Base-by-base conservation (phyloP, 1,140 invertebrate genomes). In the Bactericera cockerelli region DNA sequence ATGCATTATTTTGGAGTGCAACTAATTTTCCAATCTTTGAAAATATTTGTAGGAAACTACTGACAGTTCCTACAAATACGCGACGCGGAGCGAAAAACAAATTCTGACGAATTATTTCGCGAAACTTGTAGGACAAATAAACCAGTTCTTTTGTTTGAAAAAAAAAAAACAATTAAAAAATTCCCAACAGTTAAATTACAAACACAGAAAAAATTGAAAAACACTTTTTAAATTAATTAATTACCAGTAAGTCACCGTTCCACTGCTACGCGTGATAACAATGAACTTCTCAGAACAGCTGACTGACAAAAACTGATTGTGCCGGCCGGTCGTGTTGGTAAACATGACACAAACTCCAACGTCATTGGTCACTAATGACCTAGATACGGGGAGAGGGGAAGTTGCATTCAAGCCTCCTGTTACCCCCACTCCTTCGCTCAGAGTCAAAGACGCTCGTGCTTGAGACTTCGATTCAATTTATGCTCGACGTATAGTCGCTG, bases 331-430 rank as follows among this genome's bases (percentile, higher is more conserved):
- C n/a, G 8, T 49, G 42, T 49, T 49, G 22, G 42, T 49, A 49
- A 49, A 49, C 42, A 49, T 6, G 22, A 49, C 4, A 49, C 33
- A 49, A 22, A 49, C 42, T 49, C 6, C 6, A 49, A 49, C 42
- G 42, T 49, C 42, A 49, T 49, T 49, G 42, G 42, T 19, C 42
- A 49, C 22, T 49, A 16, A 49, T 49, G 42, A 49, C 42, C 42
- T 49, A 49, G 42, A 19, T 49, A 19, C 22, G 22, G n/a, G n/a
- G 8, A 22, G 42, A 49, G 42, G 42, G 42, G 42, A 49, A 49
- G 42, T 49, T 49, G 42, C 42, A 49, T 49, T n/a, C 22, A 49
- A 31, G 28, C 28, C 28, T 31, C 28, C 28, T 4, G 28, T 31
- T n/a, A n/a, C n/a, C n/a, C n/a, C n/a, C n/a, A n/a, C n/a, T n/a